These are phyloP conservation scores for Diachasma alloeum DNA, from an alignment of 1,140 invertebrate genomes.

Conservation along the genomic window DNA sequence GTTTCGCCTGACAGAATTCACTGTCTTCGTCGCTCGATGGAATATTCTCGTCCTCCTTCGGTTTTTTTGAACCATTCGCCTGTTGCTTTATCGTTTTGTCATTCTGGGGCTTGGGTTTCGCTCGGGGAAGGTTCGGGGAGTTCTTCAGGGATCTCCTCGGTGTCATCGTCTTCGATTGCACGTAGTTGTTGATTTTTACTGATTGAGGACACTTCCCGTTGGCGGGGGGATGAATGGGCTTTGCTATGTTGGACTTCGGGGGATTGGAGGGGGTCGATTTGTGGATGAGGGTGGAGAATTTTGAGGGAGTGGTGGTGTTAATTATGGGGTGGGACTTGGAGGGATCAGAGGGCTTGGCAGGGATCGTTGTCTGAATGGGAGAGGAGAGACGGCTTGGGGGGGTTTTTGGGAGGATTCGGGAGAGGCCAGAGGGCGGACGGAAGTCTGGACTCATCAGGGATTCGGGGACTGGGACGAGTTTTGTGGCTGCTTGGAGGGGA, in stretches of 20 bases:
- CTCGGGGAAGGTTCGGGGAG: slow-evolving; percentile 51
- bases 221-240: slow-evolving; percentile 47
- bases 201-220: slow-evolving; percentile 55
- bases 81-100: slow-evolving; percentile 43
- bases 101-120: slow-evolving; percentile 7
- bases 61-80: slow-evolving; percentile 40
- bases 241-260: slow-evolving; percentile 50
- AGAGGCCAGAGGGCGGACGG: slow-evolving; percentile 64
- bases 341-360: slow-evolving; percentile 47
- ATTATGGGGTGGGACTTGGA: slow-evolving; percentile 50
- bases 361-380: slow-evolving; percentile 53
- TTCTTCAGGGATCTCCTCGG: slow-evolving; percentile 46
- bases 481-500: slow-evolving; percentile 80
- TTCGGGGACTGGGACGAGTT: slow-evolving; percentile 86
- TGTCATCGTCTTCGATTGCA: slow-evolving; percentile 56
- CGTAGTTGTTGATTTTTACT: slow-evolving; percentile 61
- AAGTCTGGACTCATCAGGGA: slow-evolving; percentile 86
- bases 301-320: slow-evolving; percentile 52
- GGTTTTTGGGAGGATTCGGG: slow-evolving; percentile 52
- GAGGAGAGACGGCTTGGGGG: slow-evolving; percentile 55
- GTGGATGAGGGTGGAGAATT: slow-evolving; percentile 43
- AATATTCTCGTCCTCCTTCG: slow-evolving; percentile 34
- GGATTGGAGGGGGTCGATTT: slow-evolving; percentile 49
- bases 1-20: slow-evolving; percentile 70
- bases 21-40: slow-evolving; percentile 66